Evolutionary conservation across 2,797 vertebrate genomes (phyloP).

Genomic region (Enteromius unitaeniatus): DNA sequence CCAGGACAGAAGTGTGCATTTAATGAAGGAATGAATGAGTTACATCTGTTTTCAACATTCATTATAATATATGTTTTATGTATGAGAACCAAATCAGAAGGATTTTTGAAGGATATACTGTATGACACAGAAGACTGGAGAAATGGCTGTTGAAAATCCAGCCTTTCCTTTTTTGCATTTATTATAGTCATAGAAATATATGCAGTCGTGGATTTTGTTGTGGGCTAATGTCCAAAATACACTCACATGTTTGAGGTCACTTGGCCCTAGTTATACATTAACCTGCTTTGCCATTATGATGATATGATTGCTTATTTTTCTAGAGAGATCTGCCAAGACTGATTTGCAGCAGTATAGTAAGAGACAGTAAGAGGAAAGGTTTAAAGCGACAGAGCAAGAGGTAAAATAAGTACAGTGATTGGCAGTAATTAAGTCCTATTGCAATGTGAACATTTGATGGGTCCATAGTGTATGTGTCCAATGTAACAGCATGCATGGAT

Average conservation of each 20-base stretch:
- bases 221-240: not conserved
- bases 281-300: not conserved
- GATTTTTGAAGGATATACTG: not conserved
- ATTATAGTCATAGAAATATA: not conserved
- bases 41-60: not conserved
- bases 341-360: not conserved
- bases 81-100: not conserved
- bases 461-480: not conserved
- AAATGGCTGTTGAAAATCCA: not conserved
- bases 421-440: conserved; percentile 1
- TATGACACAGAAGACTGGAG: not conserved
- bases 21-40: too few relatives aligned
- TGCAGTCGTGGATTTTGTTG: not conserved
- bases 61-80: not conserved
- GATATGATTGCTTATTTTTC: not conserved
- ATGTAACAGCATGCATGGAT: not conserved
- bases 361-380: conserved; percentile 3
- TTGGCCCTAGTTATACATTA: not conserved
- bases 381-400: not conserved
- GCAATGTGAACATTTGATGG: conserved; percentile 1
- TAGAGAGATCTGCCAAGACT: not conserved
- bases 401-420: conserved; percentile 7
- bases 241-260: not conserved
- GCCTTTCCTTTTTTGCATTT: not conserved
- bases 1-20: too few relatives aligned